Conservation (phyloP, 2,797 vertebrate species). For the Mycteria americana region DNA sequence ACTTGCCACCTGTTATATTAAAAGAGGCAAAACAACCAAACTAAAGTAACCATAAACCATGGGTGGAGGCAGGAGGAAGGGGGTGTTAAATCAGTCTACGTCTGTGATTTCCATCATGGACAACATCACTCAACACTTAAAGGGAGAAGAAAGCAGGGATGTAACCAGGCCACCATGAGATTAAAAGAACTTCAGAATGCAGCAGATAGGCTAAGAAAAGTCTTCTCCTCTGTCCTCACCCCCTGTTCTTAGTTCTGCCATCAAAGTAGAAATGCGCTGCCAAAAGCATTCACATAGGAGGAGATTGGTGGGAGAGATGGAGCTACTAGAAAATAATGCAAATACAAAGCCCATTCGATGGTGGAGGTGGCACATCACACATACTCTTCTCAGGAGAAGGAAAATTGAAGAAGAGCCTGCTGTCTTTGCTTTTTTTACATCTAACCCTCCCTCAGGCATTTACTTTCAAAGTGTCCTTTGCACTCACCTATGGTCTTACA, state of each 20-base stretch:
- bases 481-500: not conserved
- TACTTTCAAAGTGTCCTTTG: not conserved
- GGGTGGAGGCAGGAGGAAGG: not conserved
- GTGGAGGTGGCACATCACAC: not conserved
- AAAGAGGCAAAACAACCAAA: not conserved
- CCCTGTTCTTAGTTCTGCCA: not conserved
- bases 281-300: not conserved
- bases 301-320: not conserved
- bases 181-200: not conserved
- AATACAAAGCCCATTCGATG: not conserved
- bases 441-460: not conserved
- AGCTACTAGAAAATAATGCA: not conserved
- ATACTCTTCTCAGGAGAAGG: not conserved
- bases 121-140: not conserved
- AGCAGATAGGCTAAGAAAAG: not conserved
- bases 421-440: not conserved
- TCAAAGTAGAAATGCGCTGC: not conserved
- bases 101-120: conserved; percentile 30
- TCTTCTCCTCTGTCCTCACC: not conserved
- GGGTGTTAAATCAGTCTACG: not conserved
- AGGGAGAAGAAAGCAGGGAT: not conserved
- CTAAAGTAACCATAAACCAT: not conserved
- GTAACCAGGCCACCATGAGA: not conserved
- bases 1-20: not conserved
- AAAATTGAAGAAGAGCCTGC: not conserved